Base-by-base conservation (phyloP, 2,113 vertebrate genomes). In the human region DNA sequence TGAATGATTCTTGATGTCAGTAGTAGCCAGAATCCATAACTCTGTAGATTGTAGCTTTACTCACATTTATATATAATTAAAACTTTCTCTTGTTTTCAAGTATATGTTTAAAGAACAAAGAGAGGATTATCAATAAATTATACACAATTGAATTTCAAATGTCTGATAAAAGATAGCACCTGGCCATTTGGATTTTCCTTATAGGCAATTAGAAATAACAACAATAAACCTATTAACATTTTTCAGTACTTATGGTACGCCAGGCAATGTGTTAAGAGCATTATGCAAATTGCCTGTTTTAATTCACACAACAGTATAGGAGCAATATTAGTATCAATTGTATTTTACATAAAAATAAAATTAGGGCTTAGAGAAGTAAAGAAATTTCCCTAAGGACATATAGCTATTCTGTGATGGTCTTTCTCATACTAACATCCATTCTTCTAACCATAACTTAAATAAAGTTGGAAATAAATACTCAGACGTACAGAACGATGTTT, bases 201-300 rank as follows among this genome's bases (percentile, higher is more conserved):
- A 73, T 35, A 90, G 23, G 25, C 38, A 79, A 89, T 87, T 82
- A 86, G 57, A 97, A 97, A 93, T 86, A 93, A 61, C 35, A 78
- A 43, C 43, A 70, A 92, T 72, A 94, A 84, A 64, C 22, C 23
- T 89, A 61, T 81, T 25, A 89, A 70, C 20, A 59, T 38, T 48
- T 97, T 90, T 93, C 16, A 88, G 14, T 35, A 23, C 5, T 92
- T 89, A 25, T 35, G n/a, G 12, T 95, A 22, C 55, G 25, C 43
- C 35, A 70, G 30, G 8, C 43, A 73, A 83, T 75, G 43, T 78
- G 7, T 73, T 81, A 78, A 93, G 32, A 94, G 18, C 30, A 91
- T 85, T 73, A 48, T n/a, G 40, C 23, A 35, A 95, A 91, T 90
- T 78, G 38, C 5, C 32, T 93, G 55, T 79, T 70, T 80, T 89